Base-by-base conservation (phyloP, 2,888 invertebrate genomes). In the Sylvicola cinctus region DNA sequence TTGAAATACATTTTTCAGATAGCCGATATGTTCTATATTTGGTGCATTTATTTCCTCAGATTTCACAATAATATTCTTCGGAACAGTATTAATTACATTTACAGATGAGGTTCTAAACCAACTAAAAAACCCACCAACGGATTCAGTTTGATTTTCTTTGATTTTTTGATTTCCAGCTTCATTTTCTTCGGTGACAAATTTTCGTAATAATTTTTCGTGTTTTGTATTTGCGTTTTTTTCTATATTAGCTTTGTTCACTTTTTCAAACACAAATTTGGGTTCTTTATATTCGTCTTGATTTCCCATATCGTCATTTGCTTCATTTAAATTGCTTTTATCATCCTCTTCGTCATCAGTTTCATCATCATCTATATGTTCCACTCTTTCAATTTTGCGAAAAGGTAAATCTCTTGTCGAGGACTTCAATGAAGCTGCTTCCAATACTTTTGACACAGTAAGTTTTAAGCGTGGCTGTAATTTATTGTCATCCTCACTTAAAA, bases 371-470 rank as follows among this genome's bases (percentile, higher is more conserved):
- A 20, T 20, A 8, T 20, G 20, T 15, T 47, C 45, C 12, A 45
- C 41, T 4, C 43, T 36, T 28, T 44, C 42, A 34, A 50, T 36
- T 32, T 51, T 49, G 20, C 20, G 20, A 20, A 20, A 20, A 20
- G 20, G 20, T 6, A 20, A 20, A 6, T 6, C 20, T 8, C 8
- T 20, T 20, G 20, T 6, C 5, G 20, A 20, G 20, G 20, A 20
- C 4, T 4, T 20, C 5, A 8, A 4, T 20, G 20, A 4, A 20
- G 20, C 20, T 8, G 20, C 20, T 20, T 20, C 20, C 8, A 20
- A 20, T 20, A 20, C 20, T 8, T 8, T 20, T 8, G 20, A 4
- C 20, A 20, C 20, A 4, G 20, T 20, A 20, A 20, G 20, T 20
- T 20, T 20, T 20, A 8, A 20, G 20, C 20, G 20, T 8, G 20